Conservation (phyloP, 2,888 invertebrate species). For the Sphaerophoria taeniata region DNA sequence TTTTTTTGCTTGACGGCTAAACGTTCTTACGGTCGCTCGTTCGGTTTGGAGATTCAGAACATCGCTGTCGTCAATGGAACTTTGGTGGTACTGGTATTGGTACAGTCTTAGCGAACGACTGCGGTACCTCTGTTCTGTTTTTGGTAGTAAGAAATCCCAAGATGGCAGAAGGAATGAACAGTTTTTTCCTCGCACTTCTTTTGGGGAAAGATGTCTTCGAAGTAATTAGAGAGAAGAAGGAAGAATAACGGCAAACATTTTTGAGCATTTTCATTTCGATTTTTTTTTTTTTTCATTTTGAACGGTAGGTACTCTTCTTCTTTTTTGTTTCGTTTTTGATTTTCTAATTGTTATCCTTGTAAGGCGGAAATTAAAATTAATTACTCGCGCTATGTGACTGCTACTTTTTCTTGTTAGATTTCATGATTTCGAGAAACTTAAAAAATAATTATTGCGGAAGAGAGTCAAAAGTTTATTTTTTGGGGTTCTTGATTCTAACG, state of each 20-base stretch:
- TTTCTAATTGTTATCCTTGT: slow-evolving; percentile 70
- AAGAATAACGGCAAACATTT: slow-evolving; percentile 64
- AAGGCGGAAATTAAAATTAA: slow-evolving; percentile 68
- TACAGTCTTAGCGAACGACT: background rate
- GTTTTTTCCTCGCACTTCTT: slow-evolving; percentile 49
- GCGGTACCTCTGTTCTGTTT: background rate
- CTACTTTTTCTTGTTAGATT: slow-evolving; percentile 6
- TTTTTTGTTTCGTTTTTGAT: slow-evolving; percentile 29
- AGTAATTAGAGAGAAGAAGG: slow-evolving; percentile 62
- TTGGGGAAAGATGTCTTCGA: slow-evolving; percentile 49
- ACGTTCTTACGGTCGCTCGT: slow-evolving; percentile 21
- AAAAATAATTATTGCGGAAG: slow-evolving; percentile 35
- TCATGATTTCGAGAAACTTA: slow-evolving; percentile 15
- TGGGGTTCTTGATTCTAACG: slow-evolving; percentile 2
- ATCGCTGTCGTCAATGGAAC: background rate
- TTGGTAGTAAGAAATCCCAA: background rate
- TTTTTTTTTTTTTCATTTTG: slow-evolving; percentile 8
- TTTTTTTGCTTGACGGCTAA: slow-evolving; percentile 45
- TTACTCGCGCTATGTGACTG: slow-evolving; percentile 63
- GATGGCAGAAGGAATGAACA: slow-evolving; percentile 46
- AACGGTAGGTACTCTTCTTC: background rate
- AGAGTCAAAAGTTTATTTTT: slow-evolving; percentile 30
- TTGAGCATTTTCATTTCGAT: slow-evolving; percentile 49
- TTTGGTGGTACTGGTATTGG: slow-evolving; percentile 1
- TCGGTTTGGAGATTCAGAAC: background rate